Conservation (phyloP, 2,888 invertebrate genomes). For the Zele albiditarsus region DNA sequence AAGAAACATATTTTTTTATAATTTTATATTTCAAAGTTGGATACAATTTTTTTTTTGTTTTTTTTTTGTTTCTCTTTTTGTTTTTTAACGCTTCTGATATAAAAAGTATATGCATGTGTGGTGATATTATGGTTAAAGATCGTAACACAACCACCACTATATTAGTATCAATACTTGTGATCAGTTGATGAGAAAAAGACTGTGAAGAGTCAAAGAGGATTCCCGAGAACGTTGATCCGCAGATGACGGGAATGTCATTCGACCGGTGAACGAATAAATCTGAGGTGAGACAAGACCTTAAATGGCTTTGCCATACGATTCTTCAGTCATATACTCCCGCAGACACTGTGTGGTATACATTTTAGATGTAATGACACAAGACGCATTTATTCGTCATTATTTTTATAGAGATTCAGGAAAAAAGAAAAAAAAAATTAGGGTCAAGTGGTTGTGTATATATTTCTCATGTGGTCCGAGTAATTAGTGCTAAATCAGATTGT, state of each 20-base stretch:
- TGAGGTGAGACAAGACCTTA: constrained; percentile 56
- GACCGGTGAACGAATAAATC: constrained; percentile 57
- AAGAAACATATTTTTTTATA: too few species aligned
- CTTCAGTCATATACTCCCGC: constrained; percentile 14
- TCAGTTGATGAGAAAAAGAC: constrained; percentile 33
- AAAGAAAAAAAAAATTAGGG: too few species aligned
- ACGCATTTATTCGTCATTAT: background rate
- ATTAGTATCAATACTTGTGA: constrained; percentile 28
- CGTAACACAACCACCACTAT: background rate
- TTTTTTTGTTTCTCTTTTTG: background rate
- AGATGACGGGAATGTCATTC: constrained; percentile 64
- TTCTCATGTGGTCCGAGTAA: too few species aligned
- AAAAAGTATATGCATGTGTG: background rate
- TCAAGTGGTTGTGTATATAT: too few species aligned
- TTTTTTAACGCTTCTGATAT: background rate
- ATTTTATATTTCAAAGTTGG: too few species aligned
- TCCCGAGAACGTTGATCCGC: constrained; percentile 62
- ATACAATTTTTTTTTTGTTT: background rate
- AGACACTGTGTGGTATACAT: background rate
- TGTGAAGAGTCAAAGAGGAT: constrained; percentile 47
- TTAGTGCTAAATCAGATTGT: too few species aligned
- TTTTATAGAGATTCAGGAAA: background rate
- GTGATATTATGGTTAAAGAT: background rate
- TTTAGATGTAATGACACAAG: background rate
- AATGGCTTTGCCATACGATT: constrained; percentile 52